Percentiles rank a stretch among this genome's conserved stretches.
Evolutionary conservation across 2,797 vertebrate species (phyloP).

Genomic region (Hypotaenidia philippensis): DNA sequence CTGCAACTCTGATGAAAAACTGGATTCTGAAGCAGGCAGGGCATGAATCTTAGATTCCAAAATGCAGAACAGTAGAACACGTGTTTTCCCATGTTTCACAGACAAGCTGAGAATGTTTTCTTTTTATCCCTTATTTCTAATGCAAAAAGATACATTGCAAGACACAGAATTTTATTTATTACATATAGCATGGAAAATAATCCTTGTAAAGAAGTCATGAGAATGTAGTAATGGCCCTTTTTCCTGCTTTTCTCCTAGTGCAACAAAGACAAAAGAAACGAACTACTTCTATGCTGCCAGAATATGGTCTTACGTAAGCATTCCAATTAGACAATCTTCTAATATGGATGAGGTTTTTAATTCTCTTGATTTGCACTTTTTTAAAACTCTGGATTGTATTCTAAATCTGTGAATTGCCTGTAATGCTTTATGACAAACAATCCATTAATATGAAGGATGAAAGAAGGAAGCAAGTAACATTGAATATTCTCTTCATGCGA

Average conservation of each 20-base stretch:
- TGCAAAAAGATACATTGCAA: neutral
- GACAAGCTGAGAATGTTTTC: neutral
- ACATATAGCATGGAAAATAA: neutral
- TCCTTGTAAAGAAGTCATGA: neutral
- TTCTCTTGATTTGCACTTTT: neutral
- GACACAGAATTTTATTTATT: neutral
- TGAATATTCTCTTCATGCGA: neutral
- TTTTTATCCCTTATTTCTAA: neutral
- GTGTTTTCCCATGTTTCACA: neutral
- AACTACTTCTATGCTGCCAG: neutral
- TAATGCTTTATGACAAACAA: neutral
- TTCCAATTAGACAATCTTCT: neutral
- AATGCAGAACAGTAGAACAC: neutral
- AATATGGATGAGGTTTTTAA: neutral
- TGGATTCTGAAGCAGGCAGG: neutral
- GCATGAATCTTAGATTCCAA: neutral
- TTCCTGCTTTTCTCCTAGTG: neutral
- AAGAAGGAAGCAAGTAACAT: neutral
- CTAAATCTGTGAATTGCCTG: neutral
- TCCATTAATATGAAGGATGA: neutral
- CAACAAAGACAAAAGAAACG: neutral
- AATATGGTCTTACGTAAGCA: neutral
- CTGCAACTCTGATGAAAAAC: neutral
- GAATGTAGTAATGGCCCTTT: neutral
- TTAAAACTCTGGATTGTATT: neutral